A percentile compares a stretch with the other conserved stretches of the same genome.
Evolutionary conservation across 2,888 invertebrate genomes (phyloP).

Genomic region (Eurytoma adleriae): DNA sequence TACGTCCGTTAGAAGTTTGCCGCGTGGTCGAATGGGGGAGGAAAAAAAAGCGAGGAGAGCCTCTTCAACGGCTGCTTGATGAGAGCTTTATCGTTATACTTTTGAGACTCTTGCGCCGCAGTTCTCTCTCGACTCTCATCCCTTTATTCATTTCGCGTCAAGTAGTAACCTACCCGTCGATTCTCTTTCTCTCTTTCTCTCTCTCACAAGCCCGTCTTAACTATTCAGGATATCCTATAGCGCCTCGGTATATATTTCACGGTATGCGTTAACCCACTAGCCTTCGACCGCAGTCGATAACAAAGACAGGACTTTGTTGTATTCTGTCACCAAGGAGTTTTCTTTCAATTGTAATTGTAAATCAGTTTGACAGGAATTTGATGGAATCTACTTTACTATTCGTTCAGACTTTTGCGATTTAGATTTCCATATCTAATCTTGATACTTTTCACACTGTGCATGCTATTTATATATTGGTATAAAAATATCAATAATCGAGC

Average conservation of each 20-base stretch:
- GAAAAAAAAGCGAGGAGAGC: constrained; percentile 6
- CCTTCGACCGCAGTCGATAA: too few relatives aligned
- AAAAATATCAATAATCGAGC: too few relatives aligned
- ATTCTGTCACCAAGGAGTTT: background rate
- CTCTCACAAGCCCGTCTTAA: background rate
- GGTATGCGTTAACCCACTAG: background rate
- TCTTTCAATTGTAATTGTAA: constrained; percentile 45
- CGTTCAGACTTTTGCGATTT: constrained; percentile 39
- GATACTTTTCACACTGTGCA: too few relatives aligned
- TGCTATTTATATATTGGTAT: too few relatives aligned
- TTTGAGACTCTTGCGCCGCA: constrained; percentile 28
- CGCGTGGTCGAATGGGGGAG: constrained; percentile 10
- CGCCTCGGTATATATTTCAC: background rate
- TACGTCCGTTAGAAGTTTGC: constrained; percentile 55
- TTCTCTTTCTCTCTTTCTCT: background rate
- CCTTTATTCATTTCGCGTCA: constrained; percentile 27
- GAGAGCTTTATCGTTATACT: constrained; percentile 56
- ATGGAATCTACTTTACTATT: constrained; percentile 3
- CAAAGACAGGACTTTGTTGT: background rate
- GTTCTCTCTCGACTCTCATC: constrained; percentile 2
- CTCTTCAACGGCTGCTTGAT: constrained; percentile 45
- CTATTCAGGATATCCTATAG: background rate
- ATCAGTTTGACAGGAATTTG: constrained; percentile 19
- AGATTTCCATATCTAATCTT: constrained; percentile 4
- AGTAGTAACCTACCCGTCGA: background rate